A percentile compares a stretch with the other conserved stretches of the same genome.
Evolutionary conservation across 2,113 vertebrate species (phyloP).

Genomic region (Willisornis vidua): DNA sequence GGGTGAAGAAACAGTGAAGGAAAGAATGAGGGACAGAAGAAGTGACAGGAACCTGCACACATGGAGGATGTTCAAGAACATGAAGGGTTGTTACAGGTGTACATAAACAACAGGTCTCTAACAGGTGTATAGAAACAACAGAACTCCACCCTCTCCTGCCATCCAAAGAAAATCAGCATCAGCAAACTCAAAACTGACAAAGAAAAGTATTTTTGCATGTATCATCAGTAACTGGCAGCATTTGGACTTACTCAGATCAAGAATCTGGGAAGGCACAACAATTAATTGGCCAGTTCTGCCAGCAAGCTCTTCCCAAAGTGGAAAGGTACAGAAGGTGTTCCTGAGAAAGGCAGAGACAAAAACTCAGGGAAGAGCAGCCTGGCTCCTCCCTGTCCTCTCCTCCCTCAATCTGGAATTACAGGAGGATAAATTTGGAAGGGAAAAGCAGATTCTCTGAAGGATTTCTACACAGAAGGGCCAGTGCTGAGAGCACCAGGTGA

Average conservation of each 20-base stretch:
- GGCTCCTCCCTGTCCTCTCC: not conserved
- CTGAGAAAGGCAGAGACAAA: not conserved
- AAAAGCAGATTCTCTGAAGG: not conserved
- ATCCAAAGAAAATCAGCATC: not conserved
- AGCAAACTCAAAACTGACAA: not conserved
- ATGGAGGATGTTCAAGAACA: not conserved
- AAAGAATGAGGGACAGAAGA: not conserved
- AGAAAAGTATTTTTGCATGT: not conserved
- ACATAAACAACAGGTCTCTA: not conserved
- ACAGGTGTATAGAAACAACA: not conserved
- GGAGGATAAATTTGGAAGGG: not conserved
- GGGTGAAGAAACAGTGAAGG: not conserved
- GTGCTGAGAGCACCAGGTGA: not conserved
- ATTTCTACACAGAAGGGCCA: not conserved
- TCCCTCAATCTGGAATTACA: not conserved
- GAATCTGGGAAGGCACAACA: not conserved
- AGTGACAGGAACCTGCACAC: not conserved
- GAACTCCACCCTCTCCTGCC: not conserved
- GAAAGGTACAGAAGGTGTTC: not conserved
- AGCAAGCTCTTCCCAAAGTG: not conserved
- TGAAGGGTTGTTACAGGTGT: fast-evolving
- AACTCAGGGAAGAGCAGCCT: not conserved
- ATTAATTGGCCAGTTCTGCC: fast-evolving
- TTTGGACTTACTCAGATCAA: not conserved
- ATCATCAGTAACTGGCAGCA: not conserved